Evolutionary conservation across 1,140 invertebrate species (phyloP).

Genomic region (Apis dorsata): DNA sequence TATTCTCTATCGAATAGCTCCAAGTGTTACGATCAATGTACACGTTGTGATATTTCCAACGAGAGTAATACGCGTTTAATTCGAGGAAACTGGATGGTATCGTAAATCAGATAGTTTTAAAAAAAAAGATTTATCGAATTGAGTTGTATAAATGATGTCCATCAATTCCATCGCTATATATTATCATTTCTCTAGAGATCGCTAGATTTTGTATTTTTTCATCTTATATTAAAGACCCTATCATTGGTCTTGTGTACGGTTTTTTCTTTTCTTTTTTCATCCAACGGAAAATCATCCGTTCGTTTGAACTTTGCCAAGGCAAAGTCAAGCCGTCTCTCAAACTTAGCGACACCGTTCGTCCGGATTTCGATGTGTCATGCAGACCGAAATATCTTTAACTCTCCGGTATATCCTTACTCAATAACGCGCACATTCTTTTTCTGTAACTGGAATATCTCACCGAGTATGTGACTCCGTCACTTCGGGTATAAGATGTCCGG

Average conservation of each 20-base stretch:
- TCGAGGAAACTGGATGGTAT: background rate
- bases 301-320: conserved; percentile 48
- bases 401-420: conserved; percentile 19
- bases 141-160: no score
- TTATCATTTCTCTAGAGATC: background rate
- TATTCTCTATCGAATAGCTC: background rate
- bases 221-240: no score
- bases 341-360: conserved; percentile 46
- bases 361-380: conserved; percentile 53
- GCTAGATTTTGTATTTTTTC: background rate
- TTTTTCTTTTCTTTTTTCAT: no score
- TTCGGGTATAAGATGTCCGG: background rate
- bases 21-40: background rate
- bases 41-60: conserved; percentile 19
- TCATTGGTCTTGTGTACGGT: background rate
- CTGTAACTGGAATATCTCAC: conserved; percentile 13
- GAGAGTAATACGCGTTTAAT: background rate
- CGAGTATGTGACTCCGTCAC: conserved; percentile 38
- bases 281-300: conserved; percentile 12
- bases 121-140: no score
- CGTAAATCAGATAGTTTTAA: no score
- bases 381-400: conserved; percentile 67
- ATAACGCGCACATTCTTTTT: conserved; percentile 9
- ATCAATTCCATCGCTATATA: no score
- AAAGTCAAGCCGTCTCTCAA: conserved; percentile 61